Base-by-base conservation (phyloP, 2,888 invertebrate species). In the Drosophila aldrichi region DNA sequence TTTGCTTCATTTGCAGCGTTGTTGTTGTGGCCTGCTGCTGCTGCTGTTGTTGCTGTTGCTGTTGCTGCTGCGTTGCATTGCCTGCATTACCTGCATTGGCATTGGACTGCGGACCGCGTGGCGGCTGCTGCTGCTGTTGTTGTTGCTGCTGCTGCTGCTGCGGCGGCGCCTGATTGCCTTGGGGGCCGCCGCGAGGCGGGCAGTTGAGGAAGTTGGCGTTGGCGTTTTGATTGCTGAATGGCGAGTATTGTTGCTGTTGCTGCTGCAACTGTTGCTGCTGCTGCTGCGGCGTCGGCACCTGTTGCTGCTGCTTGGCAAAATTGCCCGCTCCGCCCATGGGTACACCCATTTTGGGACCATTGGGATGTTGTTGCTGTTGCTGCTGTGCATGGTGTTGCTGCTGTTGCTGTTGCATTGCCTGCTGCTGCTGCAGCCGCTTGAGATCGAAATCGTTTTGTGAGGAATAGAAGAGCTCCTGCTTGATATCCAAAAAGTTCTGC, bases 1-100 rank as follows among this genome's bases (percentile, higher is more conserved):
- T 96, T 92, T 97, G 97, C 91, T 96, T 96, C 94, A 97, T 97
- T 93, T 97, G 97, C 79, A 97, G 93, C 43, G 95, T 95, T 38
- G 95, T 93, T 12, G 94, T 94, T 40, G 90, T 90, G 54, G 92
- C 81, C 65, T 92, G 90, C 58, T 91, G 91, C 32, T 89, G 87
- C 6, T 89, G 87, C 2, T 81, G 36, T 16, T 38, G 36, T 14
- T 36, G 81, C 8, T 82, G 83, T 5, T 88, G 88, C 3, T 77
- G 77, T 0, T 77, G 77, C 32, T 78, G 77, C 38, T 78, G 79
- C n/a, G 77, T 75, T n/a, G 91, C 81, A 70, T 88, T 88, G n/a
- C 79, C 81, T n/a, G 89, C 63, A 69, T 90, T 90, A 51, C 83
- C 74, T 10, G 71, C 70, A 77, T 85, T 90, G 60, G 82, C 88